Evolutionary conservation across 2,888 invertebrate species (phyloP), one percentile per base, ranked within the genome.

Genomic region (Branchipolynoe longqiensis): DNA sequence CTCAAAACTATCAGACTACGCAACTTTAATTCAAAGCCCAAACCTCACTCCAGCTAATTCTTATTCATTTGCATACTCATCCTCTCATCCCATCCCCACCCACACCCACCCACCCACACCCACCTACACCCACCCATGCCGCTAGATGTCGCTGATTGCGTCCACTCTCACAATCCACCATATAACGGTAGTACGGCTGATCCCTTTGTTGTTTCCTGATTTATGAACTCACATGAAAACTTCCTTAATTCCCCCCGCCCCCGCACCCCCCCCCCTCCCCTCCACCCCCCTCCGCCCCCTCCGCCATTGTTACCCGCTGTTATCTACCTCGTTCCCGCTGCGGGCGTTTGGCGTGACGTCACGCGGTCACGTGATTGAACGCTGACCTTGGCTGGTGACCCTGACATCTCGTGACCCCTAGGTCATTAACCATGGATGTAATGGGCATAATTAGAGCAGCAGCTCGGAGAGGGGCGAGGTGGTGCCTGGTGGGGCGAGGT

Each of bases 401-500:
- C 22, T 69, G 69, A 69, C 33, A 33, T n/a, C 14, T 38, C 1
- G 1, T 69, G 69, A 69, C 69, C 69, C n/a, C 38, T 12, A 14
- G 69, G 69, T 69, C 69, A 69, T 69, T 69, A 69, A 69, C 69
- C 38, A 69, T 38, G 6, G 69, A n/a, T 38, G 14, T 69, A 69
- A 69, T 38, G 69, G 38, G 12, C 38, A 18, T 33, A 69, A 69
- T 69, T 69, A 69, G 33, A 18, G 25, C 33, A 38, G 69, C 36
- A 4, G 1, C 38, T 69, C n/a, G 14, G 62, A 62, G 38, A 1
- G 69, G 1, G 48, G 18, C 48, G 48, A 48, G 48, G 18, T 48
- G n/a, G n/a, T n/a, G n/a, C n/a, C n/a, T n/a, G n/a, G n/a, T n/a
- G n/a, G n/a, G n/a, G n/a, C n/a, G n/a, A n/a, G n/a, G n/a, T n/a